These are phyloP conservation scores for Laticauda laticaudata DNA, from an alignment of 2,113 vertebrate species.

Conservation along the genomic window DNA sequence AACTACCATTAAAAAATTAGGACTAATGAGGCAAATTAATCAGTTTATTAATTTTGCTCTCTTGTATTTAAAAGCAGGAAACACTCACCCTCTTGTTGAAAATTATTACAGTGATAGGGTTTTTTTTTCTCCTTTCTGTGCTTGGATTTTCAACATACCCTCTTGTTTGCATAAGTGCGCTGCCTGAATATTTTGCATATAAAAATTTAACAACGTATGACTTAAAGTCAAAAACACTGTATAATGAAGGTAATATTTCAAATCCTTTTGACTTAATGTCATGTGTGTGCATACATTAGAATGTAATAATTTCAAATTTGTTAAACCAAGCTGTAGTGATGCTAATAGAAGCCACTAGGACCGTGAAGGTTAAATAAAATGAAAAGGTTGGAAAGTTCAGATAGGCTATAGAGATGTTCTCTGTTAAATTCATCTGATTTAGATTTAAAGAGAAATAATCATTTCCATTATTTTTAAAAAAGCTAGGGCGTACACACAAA, in stretches of 20 bases:
- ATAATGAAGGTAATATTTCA: slow-evolving; percentile 55
- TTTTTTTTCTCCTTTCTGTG: background rate
- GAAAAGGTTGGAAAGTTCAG: background rate
- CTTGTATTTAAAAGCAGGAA: slow-evolving; percentile 33
- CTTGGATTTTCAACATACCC: slow-evolving; percentile 12
- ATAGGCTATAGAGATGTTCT: background rate
- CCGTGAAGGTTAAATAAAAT: slow-evolving; percentile 27
- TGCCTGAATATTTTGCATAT: slow-evolving; percentile 47
- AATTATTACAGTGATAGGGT: background rate
- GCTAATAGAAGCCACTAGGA: slow-evolving; percentile 32
- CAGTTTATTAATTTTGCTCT: slow-evolving; percentile 17
- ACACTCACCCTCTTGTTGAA: slow-evolving; percentile 10
- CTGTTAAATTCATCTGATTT: background rate
- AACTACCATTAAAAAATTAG: slow-evolving; percentile 27
- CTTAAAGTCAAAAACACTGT: slow-evolving; percentile 40
- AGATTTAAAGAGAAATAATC: background rate
- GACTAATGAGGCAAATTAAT: slow-evolving; percentile 27
- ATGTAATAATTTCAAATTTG: slow-evolving; percentile 44
- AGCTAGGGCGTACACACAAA: background rate
- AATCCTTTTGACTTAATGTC: slow-evolving; percentile 52
- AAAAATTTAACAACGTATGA: slow-evolving; percentile 43
- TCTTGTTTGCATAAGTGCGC: slow-evolving; percentile 33
- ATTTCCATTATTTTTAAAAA: background rate
- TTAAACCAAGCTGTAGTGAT: slow-evolving; percentile 14
- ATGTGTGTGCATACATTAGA: slow-evolving; percentile 56